Base-by-base conservation (phyloP, 2,888 invertebrate species). In the Cantharis flavilabris region DNA sequence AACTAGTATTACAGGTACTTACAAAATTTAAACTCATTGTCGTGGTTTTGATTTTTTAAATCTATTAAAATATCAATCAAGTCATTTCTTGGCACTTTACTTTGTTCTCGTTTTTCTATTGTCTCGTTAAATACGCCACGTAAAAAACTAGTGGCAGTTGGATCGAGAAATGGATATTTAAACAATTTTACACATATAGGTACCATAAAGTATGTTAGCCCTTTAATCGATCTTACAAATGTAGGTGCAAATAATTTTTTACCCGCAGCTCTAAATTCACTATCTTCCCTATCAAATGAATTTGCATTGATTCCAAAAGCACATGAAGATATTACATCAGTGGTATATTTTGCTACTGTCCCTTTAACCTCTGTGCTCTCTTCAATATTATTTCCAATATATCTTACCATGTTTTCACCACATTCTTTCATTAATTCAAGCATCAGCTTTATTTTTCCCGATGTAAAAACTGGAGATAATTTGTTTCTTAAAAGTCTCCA, bases 261-360 rank as follows among this genome's bases (percentile, higher is more conserved):
- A 26, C 83, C 84, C 80, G 82, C 81, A 20, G 67, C n/a, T 20
- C 81, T 69, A 83, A 91, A 91, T 80, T 90, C 89, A 0, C 90
- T 89, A 75, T 90, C 85, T 0, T 89, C 86, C 83, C 90, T 88
- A 62, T 87, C 87, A 75, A 91, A 89, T 62, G 90, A 89, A 81
- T 91, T 90, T 80, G 90, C 90, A 80, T 91, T 90, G 11, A 91
- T 88, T 62, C 91, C 91, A 83, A 91, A 92, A 20, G 91, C 91
- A 72, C 91, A 89, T 70, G 89, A 89, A 0, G 90, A 91, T 26
- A 92, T 90, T 3, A 91, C 90, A 82, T 91, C 91, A 88, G 91
- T 91, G 0, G 91, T 89, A 82, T 90, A 91, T 80, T 89, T 89
- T 7, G 90, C 91, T 79, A 90, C 90, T 64, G 91, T 87, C 65